Evolutionary conservation across 1,140 invertebrate genomes (phyloP).

Genomic region (Theocolax elegans): DNA sequence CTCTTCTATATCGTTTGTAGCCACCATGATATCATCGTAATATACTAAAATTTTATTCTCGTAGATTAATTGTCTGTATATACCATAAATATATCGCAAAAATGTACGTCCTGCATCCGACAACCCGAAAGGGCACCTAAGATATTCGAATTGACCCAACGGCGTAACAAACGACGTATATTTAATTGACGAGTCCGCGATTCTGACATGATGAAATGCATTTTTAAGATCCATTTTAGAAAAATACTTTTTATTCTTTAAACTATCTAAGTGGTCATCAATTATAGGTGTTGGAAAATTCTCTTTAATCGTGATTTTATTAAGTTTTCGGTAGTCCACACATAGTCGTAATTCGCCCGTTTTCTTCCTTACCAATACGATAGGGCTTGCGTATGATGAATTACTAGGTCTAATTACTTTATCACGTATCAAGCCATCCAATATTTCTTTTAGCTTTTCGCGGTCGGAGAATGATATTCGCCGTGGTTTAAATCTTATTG

Average conservation of each 20-base stretch:
- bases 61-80: not conserved
- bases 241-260: not conserved
- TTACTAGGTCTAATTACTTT: no score
- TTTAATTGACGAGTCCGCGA: not conserved
- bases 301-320: not conserved
- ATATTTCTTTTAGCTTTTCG: no score
- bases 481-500: no score
- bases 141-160: not conserved
- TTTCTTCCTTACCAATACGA: not conserved
- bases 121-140: no score
- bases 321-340: not conserved
- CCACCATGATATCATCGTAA: no score
- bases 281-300: not conserved
- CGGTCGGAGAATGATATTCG: no score
- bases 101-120: no score
- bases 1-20: not conserved
- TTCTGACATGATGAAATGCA: not conserved
- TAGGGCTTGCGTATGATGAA: no score
- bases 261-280: not conserved
- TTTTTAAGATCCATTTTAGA: not conserved
- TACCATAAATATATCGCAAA: no score
- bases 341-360: not conserved
- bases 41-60: not conserved
- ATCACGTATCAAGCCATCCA: no score
- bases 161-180: not conserved